A percentile compares a stretch with the other conserved stretches of the same genome.
Evolutionary conservation across 2,797 vertebrate genomes (phyloP).

Genomic region (Dermochelys coriacea): DNA sequence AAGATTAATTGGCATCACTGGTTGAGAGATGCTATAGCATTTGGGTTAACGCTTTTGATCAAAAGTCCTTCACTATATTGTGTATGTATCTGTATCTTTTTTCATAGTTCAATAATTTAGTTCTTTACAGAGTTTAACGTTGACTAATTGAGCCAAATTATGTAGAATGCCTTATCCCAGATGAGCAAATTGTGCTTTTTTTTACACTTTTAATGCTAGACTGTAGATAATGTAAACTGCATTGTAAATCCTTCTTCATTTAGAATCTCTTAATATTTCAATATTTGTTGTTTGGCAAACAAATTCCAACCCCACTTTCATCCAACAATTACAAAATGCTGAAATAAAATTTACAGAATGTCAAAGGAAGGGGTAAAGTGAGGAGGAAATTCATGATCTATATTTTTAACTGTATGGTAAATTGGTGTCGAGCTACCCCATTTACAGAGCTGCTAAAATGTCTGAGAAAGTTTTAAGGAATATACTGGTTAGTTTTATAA

Average conservation of each 20-base stretch:
- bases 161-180: background rate
- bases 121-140: no score
- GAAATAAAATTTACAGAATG: background rate
- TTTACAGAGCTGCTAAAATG: background rate
- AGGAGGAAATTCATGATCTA: background rate
- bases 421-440: background rate
- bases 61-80: no score
- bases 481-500: background rate
- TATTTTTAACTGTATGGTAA: background rate
- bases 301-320: background rate
- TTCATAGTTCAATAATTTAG: no score
- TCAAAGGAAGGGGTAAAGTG: background rate
- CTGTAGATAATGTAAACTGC: rapidly evolving
- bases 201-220: background rate
- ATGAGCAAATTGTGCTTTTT: background rate
- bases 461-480: background rate
- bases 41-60: no score
- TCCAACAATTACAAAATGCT: background rate
- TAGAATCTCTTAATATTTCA: background rate
- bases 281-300: background rate
- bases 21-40: no score
- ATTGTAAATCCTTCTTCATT: background rate
- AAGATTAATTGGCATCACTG: no score
- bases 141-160: no score
- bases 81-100: no score